Conservation (phyloP, 1,140 invertebrate species). For the Drosophila tristis region DNA sequence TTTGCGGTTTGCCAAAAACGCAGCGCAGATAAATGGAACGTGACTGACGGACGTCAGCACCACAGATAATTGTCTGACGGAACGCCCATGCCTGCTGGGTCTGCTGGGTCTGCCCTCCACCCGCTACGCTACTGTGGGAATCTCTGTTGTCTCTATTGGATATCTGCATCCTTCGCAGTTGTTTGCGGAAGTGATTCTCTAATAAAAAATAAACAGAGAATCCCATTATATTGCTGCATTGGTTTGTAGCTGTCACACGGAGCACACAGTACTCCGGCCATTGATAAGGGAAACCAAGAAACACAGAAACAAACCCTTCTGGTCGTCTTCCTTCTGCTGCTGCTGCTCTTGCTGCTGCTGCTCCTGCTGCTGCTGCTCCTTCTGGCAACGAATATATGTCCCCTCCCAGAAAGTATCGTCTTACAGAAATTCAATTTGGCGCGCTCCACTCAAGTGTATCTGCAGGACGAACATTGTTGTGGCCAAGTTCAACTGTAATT, state of each 20-base stretch:
- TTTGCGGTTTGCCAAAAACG: conserved; percentile 69
- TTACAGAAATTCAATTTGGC: conserved; percentile 80
- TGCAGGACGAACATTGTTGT: conserved; percentile 62
- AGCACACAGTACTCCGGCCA: background rate
- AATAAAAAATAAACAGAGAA: conserved; percentile 62
- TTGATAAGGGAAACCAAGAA: conserved; percentile 37
- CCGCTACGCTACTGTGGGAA: conserved; percentile 51
- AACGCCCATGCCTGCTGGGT: background rate
- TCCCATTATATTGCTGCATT: conserved; percentile 59
- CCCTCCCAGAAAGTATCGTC: conserved; percentile 56
- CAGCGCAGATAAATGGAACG: conserved; percentile 54
- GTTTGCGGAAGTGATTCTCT: conserved; percentile 68
- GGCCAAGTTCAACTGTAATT: conserved; percentile 71
- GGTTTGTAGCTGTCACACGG: conserved; percentile 45
- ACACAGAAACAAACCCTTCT: conserved; percentile 36
- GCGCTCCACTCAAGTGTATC: conserved; percentile 78
- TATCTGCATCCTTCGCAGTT: conserved; percentile 32
- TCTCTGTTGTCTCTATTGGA: conserved; percentile 16
- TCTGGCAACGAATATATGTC: conserved; percentile 1
- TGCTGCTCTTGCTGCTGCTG: too few relatives aligned
- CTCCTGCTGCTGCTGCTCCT: conserved; percentile 1
- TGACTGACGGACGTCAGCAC: conserved; percentile 29
- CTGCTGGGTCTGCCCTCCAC: background rate
- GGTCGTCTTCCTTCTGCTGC: conserved; percentile 10
- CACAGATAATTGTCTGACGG: conserved; percentile 51